Evolutionary conservation across 2,888 invertebrate species (phyloP).

Genomic region (Mythimna ferrago): DNA sequence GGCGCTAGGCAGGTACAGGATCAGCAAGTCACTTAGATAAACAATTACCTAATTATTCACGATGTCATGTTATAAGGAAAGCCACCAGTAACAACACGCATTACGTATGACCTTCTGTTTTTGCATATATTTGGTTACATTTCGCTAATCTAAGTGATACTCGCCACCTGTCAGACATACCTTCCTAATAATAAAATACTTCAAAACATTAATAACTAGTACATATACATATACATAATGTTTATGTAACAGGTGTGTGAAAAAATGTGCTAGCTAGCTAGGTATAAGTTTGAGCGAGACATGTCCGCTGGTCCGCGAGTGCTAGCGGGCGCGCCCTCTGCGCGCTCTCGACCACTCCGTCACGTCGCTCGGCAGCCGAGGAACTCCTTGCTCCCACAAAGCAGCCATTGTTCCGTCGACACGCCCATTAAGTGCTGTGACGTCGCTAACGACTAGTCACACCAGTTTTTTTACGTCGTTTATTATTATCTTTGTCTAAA

Average conservation of each 20-base stretch:
- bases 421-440: conserved; percentile 32
- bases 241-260: not conserved
- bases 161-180: not conserved
- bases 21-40: conserved; percentile 2
- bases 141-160: conserved; percentile 7
- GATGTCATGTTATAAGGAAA: not conserved
- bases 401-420: conserved; percentile 20
- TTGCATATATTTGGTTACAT: conserved; percentile 3
- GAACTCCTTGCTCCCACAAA: conserved; percentile 10
- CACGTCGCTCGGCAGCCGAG: not conserved
- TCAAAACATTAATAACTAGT: conserved; percentile 8
- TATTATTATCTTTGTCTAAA: conserved; percentile 26
- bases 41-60: conserved; percentile 3
- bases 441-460: conserved; percentile 19
- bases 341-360: not conserved
- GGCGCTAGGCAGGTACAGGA: not conserved
- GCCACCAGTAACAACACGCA: not conserved
- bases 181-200: not conserved
- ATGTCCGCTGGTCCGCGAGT: not conserved
- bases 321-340: conserved; percentile 30
- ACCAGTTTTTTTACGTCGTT: conserved; percentile 30
- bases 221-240: not conserved
- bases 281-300: conserved; percentile 2
- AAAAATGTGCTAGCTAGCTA: not conserved
- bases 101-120: conserved; percentile 8